Evolutionary conservation across 2,797 vertebrate species (phyloP).

Genomic region (Molossus alvarezi): DNA sequence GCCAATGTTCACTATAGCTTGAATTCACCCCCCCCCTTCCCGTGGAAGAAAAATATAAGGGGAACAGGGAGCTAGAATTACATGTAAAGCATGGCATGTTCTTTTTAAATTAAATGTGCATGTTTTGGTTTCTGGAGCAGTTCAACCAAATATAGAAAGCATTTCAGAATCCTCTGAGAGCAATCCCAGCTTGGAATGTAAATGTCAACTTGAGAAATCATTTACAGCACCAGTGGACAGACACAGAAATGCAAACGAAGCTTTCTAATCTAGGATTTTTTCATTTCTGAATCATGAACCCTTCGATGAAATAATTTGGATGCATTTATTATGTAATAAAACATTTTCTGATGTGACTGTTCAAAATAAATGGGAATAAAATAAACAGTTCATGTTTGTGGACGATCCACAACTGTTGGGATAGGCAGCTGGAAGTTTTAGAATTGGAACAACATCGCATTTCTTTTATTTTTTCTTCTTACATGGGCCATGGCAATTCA

Average conservation of each 20-base stretch:
- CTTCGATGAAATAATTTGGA: constrained; percentile 35
- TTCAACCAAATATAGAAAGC: constrained; percentile 75
- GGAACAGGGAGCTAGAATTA: not conserved
- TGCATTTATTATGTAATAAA: constrained; percentile 41
- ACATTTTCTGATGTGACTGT: not conserved
- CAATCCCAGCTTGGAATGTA: constrained; percentile 58
- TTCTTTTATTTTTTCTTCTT: constrained; percentile 8
- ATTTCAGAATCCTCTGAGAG: constrained; percentile 58
- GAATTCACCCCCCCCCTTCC: not conserved
- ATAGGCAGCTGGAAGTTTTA: not conserved
- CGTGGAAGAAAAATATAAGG: constrained; percentile 22
- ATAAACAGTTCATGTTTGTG: not conserved
- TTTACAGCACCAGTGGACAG: constrained; percentile 48
- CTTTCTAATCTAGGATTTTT: constrained; percentile 62
- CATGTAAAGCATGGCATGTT: constrained; percentile 41
- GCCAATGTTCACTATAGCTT: not conserved
- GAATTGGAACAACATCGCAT: not conserved
- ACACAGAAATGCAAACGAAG: not conserved
- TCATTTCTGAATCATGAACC: constrained; percentile 56
- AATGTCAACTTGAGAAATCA: constrained; percentile 51
- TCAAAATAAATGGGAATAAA: constrained; percentile 37
- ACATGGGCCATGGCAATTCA: not conserved
- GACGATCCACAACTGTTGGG: not conserved
- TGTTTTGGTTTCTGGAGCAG: constrained; percentile 63
- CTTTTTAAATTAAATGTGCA: constrained; percentile 63